phyloP scores from a whole-genome alignment of 2,113 vertebrate genomes.

The Cyphomyrus plagiostoma region DNA sequence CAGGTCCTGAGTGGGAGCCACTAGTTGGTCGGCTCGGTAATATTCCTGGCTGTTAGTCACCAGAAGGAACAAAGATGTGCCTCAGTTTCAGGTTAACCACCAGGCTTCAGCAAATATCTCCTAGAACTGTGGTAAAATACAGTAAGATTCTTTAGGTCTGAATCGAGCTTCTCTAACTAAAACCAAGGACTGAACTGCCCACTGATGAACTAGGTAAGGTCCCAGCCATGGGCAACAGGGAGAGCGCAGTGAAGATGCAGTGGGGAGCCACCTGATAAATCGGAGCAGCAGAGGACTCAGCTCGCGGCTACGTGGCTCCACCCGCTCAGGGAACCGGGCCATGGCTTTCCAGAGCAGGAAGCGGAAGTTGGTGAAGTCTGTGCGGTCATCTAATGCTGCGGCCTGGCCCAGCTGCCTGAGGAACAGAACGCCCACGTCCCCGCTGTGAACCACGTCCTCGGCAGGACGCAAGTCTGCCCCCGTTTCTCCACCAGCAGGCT shows the following conservation, averaged over 20 bases:
- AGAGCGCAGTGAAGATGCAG: neutral
- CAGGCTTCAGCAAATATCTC: neutral
- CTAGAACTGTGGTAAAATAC: neutral
- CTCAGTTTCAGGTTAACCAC: neutral
- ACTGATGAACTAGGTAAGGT: neutral
- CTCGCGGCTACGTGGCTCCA: constrained; percentile 84
- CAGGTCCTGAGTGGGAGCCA: constrained; percentile 84
- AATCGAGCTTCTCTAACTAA: neutral
- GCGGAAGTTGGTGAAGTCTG: constrained; percentile 87
- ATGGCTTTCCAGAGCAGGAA: constrained; percentile 83
- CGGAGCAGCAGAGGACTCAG: constrained; percentile 85
- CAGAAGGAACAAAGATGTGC: neutral
- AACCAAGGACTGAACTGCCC: neutral
- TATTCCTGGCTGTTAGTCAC: constrained; percentile 79
- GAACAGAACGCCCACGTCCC: constrained; percentile 65
- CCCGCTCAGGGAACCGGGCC: constrained; percentile 75
- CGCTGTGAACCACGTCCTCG: constrained; percentile 58
- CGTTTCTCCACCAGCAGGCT: constrained; percentile 24
- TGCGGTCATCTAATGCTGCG: constrained; percentile 59
- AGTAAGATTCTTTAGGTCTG: neutral
- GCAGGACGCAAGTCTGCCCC: constrained; percentile 34
- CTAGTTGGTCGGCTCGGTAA: constrained; percentile 76
- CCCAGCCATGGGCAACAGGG: neutral
- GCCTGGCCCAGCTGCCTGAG: constrained; percentile 59
- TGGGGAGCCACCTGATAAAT: constrained; percentile 72